A percentile compares a stretch with the other conserved stretches of the same genome.
Evolutionary conservation across 2,888 invertebrate species (phyloP).

Genomic region (Drosophila pegasa): DNA sequence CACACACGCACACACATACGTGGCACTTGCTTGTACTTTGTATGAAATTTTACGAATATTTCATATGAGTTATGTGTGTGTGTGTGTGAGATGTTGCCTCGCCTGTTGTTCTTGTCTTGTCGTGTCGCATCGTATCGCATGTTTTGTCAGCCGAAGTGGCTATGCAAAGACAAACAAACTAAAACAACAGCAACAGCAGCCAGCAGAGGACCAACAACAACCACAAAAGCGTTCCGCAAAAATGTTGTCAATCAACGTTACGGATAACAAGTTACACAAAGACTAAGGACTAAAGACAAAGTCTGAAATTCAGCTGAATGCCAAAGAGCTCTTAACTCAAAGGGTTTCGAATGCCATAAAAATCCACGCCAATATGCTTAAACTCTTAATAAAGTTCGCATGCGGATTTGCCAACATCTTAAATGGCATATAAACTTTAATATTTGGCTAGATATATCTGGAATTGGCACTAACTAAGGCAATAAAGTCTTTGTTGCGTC

Average conservation of each 20-base stretch:
- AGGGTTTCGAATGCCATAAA: constrained; percentile 17
- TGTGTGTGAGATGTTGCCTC: constrained; percentile 8
- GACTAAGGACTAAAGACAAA: constrained; percentile 34
- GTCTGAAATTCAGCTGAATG: constrained; percentile 24
- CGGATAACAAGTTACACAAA: constrained; percentile 62
- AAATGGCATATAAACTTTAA: neutral
- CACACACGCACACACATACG: constrained; percentile 29
- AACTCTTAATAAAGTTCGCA: neutral
- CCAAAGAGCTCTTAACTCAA: constrained; percentile 23
- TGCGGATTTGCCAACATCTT: neutral
- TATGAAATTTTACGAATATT: constrained; percentile 76
- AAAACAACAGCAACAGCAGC: constrained; percentile 39
- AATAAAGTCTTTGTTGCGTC: neutral
- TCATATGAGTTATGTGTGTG: constrained; percentile 66
- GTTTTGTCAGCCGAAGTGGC: constrained; percentile 76
- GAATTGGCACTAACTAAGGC: neutral
- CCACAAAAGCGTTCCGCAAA: constrained; percentile 60
- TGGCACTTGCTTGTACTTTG: constrained; percentile 72
- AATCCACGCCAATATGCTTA: constrained; percentile 9
- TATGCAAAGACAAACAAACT: constrained; percentile 71
- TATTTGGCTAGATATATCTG: neutral
- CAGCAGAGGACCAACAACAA: constrained; percentile 34
- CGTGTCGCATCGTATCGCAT: constrained; percentile 71
- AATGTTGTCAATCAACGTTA: constrained; percentile 75
- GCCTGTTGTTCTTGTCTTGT: constrained; percentile 54